A percentile compares a stretch with the other conserved stretches of the same genome.
These are phyloP conservation scores for Pipistrellus pipistrellus DNA, from an alignment of 2,797 vertebrate species.

Conservation along the genomic window DNA sequence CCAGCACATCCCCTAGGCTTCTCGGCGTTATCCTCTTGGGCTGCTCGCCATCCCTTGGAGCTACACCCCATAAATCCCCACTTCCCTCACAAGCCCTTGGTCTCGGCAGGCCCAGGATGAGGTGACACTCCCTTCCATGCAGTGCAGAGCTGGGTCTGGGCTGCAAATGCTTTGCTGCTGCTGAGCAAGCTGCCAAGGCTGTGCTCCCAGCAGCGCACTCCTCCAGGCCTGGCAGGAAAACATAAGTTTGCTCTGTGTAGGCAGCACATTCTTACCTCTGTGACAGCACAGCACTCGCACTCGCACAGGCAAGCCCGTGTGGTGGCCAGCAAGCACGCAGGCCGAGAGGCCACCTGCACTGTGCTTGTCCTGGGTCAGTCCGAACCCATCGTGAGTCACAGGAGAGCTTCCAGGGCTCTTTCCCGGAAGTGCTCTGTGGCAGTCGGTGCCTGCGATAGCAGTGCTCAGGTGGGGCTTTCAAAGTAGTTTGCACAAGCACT, in stretches of 20 bases:
- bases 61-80: too few species aligned
- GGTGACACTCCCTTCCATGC: rapidly evolving
- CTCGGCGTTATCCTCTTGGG: neutral
- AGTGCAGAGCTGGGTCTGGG: too few species aligned
- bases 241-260: rapidly evolving
- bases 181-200: too few species aligned
- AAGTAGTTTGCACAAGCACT: neutral
- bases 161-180: neutral
- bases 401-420: neutral
- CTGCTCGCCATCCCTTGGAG: neutral
- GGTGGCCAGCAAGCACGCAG: neutral
- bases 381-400: neutral
- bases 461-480: neutral
- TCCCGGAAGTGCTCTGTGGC: neutral
- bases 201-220: neutral
- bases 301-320: too few species aligned
- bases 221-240: neutral
- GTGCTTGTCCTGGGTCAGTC: neutral
- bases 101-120: too few species aligned
- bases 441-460: neutral
- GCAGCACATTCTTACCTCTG: neutral
- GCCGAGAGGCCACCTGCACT: neutral
- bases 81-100: neutral
- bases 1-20: neutral
- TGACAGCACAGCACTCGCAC: too few species aligned